A percentile compares a stretch with the other conserved stretches of the same genome.
phyloP scores from a whole-genome alignment of 2,797 vertebrate species.

The Ctenosaura bakeri region DNA sequence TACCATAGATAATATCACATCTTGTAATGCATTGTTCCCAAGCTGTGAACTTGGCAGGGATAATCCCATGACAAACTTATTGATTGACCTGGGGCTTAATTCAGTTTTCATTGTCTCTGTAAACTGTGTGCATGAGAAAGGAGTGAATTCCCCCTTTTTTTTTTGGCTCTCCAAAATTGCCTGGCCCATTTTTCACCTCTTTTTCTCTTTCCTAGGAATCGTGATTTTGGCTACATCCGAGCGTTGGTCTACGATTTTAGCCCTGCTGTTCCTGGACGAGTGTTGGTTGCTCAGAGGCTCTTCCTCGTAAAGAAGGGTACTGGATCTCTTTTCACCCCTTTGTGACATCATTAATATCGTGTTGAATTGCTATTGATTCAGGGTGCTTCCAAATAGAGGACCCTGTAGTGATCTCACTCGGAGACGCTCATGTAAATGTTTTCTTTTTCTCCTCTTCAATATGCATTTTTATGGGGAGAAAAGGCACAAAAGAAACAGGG shows the following conservation, averaged over 20 bases:
- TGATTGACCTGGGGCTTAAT: no score
- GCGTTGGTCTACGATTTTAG: constrained; percentile 53
- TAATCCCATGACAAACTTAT: no score
- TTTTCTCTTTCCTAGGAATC: constrained; percentile 30
- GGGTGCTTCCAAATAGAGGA: background rate
- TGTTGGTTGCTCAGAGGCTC: constrained; percentile 43
- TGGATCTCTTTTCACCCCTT: background rate
- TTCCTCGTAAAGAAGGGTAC: constrained; percentile 57
- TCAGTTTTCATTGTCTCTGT: background rate
- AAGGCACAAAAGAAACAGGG: no score
- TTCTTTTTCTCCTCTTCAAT: no score
- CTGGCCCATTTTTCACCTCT: background rate
- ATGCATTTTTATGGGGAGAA: no score
- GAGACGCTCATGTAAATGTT: no score
- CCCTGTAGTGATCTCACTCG: no score
- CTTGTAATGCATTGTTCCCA: no score
- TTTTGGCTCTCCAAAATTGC: background rate
- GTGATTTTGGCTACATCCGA: constrained; percentile 55
- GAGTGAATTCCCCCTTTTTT: background rate
- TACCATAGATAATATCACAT: no score
- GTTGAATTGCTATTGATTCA: background rate
- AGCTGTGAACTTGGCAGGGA: no score
- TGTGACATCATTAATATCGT: background rate
- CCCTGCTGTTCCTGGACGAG: constrained; percentile 41
- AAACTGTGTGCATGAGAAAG: background rate